Conservation (phyloP, 2,113 vertebrate genomes). For the Mastomys coucha region DNA sequence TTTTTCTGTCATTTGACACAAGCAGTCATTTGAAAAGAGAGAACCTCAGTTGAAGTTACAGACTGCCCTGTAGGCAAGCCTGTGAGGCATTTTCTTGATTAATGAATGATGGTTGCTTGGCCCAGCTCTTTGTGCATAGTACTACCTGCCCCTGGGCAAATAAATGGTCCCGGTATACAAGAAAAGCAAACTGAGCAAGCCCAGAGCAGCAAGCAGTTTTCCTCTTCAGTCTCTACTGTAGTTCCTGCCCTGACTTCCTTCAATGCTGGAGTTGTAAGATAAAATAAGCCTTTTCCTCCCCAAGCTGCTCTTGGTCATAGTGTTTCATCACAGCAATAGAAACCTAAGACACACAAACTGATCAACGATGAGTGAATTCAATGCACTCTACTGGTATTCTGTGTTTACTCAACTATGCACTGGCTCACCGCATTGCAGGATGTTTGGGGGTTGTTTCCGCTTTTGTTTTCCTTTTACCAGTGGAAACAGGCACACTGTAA, state of each 20-base stretch:
- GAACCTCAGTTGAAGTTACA: neutral
- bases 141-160: neutral
- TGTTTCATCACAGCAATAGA: neutral
- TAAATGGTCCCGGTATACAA: neutral
- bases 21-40: neutral
- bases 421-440: neutral
- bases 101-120: neutral
- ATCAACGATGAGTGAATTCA: slow-evolving; percentile 13
- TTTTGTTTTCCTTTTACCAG: neutral
- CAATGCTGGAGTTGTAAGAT: neutral
- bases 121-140: neutral
- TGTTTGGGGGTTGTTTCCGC: neutral
- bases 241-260: neutral
- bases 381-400: neutral
- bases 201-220: neutral
- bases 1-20: neutral
- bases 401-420: neutral
- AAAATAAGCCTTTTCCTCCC: neutral
- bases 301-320: neutral
- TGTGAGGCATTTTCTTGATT: neutral
- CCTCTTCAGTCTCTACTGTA: neutral
- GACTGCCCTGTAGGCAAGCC: neutral
- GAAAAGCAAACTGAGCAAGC: neutral
- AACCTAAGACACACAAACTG: neutral
- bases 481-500: neutral